Evolutionary conservation across 2,888 invertebrate species (phyloP), one percentile per base, ranked within the genome.

Genomic region (Ophion obscuratus): DNA sequence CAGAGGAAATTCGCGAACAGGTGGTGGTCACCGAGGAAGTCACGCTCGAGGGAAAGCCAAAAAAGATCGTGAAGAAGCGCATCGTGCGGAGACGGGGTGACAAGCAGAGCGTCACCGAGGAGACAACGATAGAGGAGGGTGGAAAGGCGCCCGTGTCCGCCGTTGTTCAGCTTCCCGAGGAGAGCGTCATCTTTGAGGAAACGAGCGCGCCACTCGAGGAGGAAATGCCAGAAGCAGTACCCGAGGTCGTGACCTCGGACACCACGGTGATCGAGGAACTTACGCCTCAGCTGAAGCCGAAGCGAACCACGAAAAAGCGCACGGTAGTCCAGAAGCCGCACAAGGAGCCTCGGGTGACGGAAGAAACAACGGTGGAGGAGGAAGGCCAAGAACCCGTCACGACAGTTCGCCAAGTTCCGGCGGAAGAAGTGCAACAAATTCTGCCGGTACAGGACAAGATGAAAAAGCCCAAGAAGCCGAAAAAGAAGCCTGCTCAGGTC

Each of bases 281-380:
- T 47, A 88, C 88, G 71, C 86, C 89, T 75, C 89, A 90, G 61
- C 90, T 92, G 0, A 89, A 90, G 91, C 85, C 92, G 88, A 88
- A 94, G 91, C 87, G 94, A 91, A 89, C 94, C 89, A 89, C 78
- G 86, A 88, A 90, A 89, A 71, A 94, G 90, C 89, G 94, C 91
- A 91, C 93, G 0, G 87, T 89, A 0, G 88, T 92, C 7, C 93
- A 94, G 83, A 94, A 95, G 83, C 89, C 93, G 1, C 90, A 92
- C 7, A 91, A 92, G 40, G 36, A 89, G 57, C 89, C 87, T 7
- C 62, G 84, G 5, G 86, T 87, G 27, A 86, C 87, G 27, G 90
- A 90, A 81, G 88, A 89, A 75, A 80, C 87, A 36, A 85, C 78
- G 4, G 79, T 87, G 59, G 76, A 83, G 83, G 62, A 87, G 74